Evolutionary conservation across 2,888 invertebrate species (phyloP).

Genomic region (Plagiodera versicolora): DNA sequence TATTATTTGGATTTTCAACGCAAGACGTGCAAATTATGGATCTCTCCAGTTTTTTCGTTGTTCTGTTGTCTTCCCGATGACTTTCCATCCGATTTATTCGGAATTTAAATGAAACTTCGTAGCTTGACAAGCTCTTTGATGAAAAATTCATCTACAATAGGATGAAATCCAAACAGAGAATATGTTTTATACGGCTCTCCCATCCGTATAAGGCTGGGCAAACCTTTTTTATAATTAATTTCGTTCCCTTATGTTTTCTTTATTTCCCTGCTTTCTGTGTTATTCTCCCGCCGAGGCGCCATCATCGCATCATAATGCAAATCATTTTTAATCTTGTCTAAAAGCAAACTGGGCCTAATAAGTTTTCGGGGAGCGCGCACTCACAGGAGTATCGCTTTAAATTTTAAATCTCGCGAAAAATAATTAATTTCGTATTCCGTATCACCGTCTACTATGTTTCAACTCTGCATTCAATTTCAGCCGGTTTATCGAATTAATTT

Average conservation of each 20-base stretch:
- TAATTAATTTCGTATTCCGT: conserved; percentile 36
- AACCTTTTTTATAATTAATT: conserved; percentile 6
- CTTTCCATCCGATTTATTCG: not conserved
- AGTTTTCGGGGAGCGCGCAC: conserved; percentile 37
- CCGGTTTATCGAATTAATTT: not conserved
- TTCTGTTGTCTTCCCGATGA: not conserved
- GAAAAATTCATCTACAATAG: not conserved
- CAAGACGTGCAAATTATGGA: too few species aligned
- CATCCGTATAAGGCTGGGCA: not conserved
- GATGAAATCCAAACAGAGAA: not conserved
- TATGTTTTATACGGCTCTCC: not conserved
- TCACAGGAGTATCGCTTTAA: conserved; percentile 36
- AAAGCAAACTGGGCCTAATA: conserved; percentile 47
- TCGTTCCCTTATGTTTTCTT: conserved; percentile 40
- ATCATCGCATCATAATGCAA: conserved; percentile 46
- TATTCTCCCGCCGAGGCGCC: conserved; percentile 36
- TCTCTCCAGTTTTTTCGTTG: not conserved
- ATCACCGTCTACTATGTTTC: not conserved
- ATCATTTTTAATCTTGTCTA: conserved; percentile 48
- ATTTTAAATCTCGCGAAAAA: conserved; percentile 33
- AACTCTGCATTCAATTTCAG: not conserved
- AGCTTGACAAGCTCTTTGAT: not conserved
- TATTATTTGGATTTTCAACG: too few species aligned
- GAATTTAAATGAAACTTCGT: not conserved
- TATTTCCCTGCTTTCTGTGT: conserved; percentile 39